These are phyloP conservation scores for Alethe castanea DNA, from an alignment of 2,113 vertebrate species.

Conservation along the genomic window DNA sequence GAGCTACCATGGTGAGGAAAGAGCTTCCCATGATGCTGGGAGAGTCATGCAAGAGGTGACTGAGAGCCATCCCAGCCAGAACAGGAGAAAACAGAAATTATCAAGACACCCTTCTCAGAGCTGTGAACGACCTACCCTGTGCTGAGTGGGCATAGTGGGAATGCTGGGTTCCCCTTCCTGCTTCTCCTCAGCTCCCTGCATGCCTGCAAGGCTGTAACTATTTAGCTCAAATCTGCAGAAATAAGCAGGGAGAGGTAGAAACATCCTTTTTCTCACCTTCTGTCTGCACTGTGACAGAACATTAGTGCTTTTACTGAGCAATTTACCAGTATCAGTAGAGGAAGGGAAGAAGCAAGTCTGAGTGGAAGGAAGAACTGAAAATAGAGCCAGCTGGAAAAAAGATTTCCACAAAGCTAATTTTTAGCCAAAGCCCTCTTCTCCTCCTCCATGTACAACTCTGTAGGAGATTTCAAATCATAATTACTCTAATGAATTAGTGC, in stretches of 20 bases:
- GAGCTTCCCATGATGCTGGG: not conserved
- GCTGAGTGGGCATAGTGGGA: not conserved
- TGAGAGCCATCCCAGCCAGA: not conserved
- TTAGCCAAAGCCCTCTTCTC: not conserved
- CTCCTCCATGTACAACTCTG: not conserved
- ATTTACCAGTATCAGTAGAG: not conserved
- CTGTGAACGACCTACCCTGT: not conserved
- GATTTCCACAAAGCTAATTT: not conserved
- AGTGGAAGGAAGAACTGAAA: not conserved
- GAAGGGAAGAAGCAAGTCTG: not conserved
- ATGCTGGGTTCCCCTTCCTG: not conserved
- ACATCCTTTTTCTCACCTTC: not conserved
- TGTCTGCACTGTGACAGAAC: not conserved
- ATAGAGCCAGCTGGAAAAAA: conserved; percentile 9
- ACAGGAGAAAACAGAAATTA: not conserved
- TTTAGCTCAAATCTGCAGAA: not conserved
- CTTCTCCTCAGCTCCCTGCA: not conserved
- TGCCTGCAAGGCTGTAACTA: not conserved
- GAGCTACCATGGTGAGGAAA: not conserved
- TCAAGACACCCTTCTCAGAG: not conserved
- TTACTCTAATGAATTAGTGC: conserved; percentile 26
- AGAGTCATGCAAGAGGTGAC: not conserved
- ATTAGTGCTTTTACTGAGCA: not conserved
- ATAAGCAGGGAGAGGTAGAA: not conserved
- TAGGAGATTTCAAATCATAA: conserved; percentile 15